A percentile compares a stretch with the other conserved stretches of the same genome.
phyloP scores from a whole-genome alignment of 2,797 vertebrate species.

The Tapirus indicus region DNA sequence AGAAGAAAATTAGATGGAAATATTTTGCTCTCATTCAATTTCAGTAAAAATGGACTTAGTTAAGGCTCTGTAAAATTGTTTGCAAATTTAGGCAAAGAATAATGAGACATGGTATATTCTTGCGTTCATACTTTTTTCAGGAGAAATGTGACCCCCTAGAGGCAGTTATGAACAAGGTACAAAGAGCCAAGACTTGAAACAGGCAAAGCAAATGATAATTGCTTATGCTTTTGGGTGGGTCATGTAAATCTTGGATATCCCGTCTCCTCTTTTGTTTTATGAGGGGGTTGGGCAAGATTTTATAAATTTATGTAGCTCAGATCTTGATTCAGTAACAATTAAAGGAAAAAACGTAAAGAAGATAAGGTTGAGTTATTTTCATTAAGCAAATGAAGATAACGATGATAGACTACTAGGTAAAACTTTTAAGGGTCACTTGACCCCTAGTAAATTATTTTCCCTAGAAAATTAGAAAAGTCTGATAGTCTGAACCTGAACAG shows the following conservation, averaged over 20 bases:
- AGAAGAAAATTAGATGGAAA: background rate
- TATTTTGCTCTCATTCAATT: conserved; percentile 29
- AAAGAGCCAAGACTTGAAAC: background rate
- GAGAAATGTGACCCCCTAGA: background rate
- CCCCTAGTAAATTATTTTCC: background rate
- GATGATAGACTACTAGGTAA: background rate
- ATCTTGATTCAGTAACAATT: conserved; percentile 5
- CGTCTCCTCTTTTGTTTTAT: background rate
- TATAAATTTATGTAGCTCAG: background rate
- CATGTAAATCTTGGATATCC: background rate
- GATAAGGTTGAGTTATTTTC: background rate
- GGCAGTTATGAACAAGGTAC: background rate
- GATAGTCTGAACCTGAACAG: background rate
- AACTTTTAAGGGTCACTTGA: background rate
- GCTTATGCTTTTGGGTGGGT: background rate
- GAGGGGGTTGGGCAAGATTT: background rate
- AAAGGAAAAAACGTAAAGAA: background rate
- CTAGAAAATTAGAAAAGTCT: background rate
- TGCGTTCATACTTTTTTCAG: background rate
- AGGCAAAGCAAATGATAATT: background rate
- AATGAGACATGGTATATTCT: background rate
- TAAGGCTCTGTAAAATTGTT: background rate
- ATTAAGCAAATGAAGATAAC: background rate
- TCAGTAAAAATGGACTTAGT: background rate
- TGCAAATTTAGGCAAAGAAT: background rate